phyloP scores from a whole-genome alignment of 2,888 invertebrate species.

The Temnothorax unifasciatus region DNA sequence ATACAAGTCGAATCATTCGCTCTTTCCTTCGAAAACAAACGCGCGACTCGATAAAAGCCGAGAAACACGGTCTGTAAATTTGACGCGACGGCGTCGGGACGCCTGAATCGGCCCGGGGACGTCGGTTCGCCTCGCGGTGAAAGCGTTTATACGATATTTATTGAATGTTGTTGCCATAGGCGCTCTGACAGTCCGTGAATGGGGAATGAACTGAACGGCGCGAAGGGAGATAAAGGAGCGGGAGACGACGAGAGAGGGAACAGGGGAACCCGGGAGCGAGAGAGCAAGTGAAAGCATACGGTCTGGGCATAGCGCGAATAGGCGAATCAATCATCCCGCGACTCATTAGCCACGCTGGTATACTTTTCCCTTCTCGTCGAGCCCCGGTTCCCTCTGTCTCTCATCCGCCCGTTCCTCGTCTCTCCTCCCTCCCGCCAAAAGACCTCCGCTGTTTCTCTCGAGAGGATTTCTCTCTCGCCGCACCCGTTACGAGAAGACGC shows the following conservation, averaged over 20 bases:
- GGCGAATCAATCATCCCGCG: constrained; percentile 85
- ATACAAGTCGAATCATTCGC: not conserved
- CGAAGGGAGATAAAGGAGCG: constrained; percentile 75
- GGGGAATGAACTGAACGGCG: constrained; percentile 76
- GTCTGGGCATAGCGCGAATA: constrained; percentile 76
- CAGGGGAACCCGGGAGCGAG: constrained; percentile 48
- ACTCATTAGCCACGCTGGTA: constrained; percentile 84
- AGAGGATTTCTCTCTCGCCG: constrained; percentile 47
- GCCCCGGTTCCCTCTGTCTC: constrained; percentile 58
- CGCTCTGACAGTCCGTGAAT: constrained; percentile 77
- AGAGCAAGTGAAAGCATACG: constrained; percentile 78
- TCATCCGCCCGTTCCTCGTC: constrained; percentile 28
- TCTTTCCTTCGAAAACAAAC: constrained; percentile 18
- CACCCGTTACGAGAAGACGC: constrained; percentile 64
- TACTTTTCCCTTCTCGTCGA: constrained; percentile 62
- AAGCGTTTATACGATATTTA: constrained; percentile 78
- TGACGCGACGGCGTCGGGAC: constrained; percentile 63
- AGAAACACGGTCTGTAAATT: constrained; percentile 63
- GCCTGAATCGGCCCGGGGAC: constrained; percentile 68
- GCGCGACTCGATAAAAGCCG: constrained; percentile 20
- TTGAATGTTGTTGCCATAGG: constrained; percentile 78
- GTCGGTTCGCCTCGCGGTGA: constrained; percentile 62
- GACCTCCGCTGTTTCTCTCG: constrained; percentile 54
- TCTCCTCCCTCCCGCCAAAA: not conserved
- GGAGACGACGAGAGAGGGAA: constrained; percentile 60